Base-by-base conservation (phyloP, 2,113 vertebrate species). In the Mobula birostris region DNA sequence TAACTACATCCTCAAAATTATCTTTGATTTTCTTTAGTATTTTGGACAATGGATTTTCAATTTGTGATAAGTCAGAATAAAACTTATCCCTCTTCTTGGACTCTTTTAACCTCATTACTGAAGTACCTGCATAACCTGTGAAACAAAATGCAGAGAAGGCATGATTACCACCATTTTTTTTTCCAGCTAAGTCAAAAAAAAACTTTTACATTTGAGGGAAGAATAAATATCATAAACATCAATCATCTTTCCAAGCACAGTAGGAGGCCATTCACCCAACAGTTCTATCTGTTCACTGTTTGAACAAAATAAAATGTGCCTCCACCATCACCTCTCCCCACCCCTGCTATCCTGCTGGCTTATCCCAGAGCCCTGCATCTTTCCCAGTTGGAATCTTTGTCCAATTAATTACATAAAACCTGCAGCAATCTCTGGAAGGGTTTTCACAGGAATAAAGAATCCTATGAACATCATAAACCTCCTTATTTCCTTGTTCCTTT, bases 1-100 rank as follows among this genome's bases (percentile, higher is more conserved):
- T 96, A 94, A 97, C 96, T 0, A 95, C 96, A 78, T 97, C 97
- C 0, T 95, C 95, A 92, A 97, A 97, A 63, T 94, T 32, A 1
- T 85, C 74, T 91, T 96, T 94, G 48, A 97, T 96, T 12, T 96
- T 93, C n/a, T 94, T 68, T 36, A 97, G 94, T 27, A 95, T 94
- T 6, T 76, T 27, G 29, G n/a, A 92, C 94, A 97, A 94, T 7
- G 91, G 21, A 2, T 79, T 78, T 40, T 97, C 96, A 5, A 95
- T 90, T 14, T 61, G 48, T 9, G 12, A 63, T 77, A 97, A 94
- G 94, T 96, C 94, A 70, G 40, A 95, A 9, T 95, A 83, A 14
- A 97, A 94, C 66, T 76, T 68, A 61, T 70, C 92, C 7, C 97
- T 96, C 91, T 90, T 19, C 3, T 63, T 95, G 48, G 94, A 95